Evolutionary conservation across 2,888 invertebrate genomes (phyloP), one percentile per base, ranked within the genome.

Genomic region (Nephrotoma appendiculata): DNA sequence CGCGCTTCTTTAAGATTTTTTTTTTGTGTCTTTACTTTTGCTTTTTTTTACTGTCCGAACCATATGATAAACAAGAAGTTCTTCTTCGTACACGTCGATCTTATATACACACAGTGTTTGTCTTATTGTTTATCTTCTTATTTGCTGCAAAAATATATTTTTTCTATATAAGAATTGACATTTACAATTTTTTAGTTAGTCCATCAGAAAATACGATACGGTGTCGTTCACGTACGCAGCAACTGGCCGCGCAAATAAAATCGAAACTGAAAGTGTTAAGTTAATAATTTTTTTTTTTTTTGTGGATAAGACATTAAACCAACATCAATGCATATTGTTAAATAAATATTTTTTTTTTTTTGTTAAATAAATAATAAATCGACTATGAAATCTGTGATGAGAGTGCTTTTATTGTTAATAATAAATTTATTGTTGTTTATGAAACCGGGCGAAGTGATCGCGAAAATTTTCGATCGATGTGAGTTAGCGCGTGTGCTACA

Each of bases 401-500:
- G 85, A 92, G 92, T 89, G 92, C 93, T 11, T 90, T 92, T 0
- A 91, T 93, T 88, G 88, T 95, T 86, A 92, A 92, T 84, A 90
- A 90, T 12, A 91, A 91, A 86, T 90, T 94, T 42, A 84, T 42
- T 84, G 71, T 71, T 71, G 9, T 71, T 71, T 71, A 71, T 71
- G 11, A 71, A 9, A 71, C 31, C 31, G 31, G 5, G 71, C 4
- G 71, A 71, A 31, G 71, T 71, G 71, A 71, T 31, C 31, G 71
- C 71, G 4, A 84, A 6, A 87, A 87, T 94, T 42, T 94, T 93
- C 91, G 92, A 93, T 6, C 92, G 93, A 86, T 95, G 95, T 90
- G 95, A 95, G 89, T 91, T 96, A 86, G 95, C 95, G 5, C 91
- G 92, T 41, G 95, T 95, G 87, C 91, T 95, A 41, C 90, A 90